Evolutionary conservation across 1,140 invertebrate genomes (phyloP).

Genomic region (Tigriopus japonicus): DNA sequence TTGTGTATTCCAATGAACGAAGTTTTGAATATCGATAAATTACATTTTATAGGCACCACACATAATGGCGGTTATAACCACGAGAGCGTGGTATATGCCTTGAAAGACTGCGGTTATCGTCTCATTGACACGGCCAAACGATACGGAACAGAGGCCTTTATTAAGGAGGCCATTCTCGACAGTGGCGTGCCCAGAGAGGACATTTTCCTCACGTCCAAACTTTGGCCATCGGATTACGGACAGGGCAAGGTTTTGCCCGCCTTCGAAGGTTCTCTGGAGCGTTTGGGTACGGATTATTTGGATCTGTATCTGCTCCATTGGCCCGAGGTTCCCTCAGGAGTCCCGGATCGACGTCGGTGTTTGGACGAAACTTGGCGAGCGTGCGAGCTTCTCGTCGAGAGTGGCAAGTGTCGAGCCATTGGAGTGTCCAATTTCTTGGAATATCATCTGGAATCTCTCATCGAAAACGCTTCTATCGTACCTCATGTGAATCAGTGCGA

Average conservation of each 20-base stretch:
- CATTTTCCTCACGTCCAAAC: slow-evolving; percentile 25
- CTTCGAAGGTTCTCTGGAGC: slow-evolving; percentile 22
- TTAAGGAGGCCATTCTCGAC: slow-evolving; percentile 22
- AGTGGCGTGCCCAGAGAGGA: slow-evolving; percentile 22
- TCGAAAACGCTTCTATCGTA: slow-evolving; percentile 22
- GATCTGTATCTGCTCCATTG: slow-evolving; percentile 25
- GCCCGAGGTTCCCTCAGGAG: slow-evolving; percentile 23
- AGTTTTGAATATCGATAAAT: too few species aligned
- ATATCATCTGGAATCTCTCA: slow-evolving; percentile 22
- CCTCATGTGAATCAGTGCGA: slow-evolving; percentile 30
- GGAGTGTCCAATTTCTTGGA: slow-evolving; percentile 26
- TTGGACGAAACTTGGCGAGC: slow-evolving; percentile 26
- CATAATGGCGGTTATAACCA: slow-evolving; percentile 28
- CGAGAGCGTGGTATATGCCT: slow-evolving; percentile 25
- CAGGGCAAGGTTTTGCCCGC: slow-evolving; percentile 20
- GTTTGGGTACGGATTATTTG: slow-evolving; percentile 25
- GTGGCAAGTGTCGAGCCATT: slow-evolving; percentile 21
- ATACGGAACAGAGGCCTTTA: slow-evolving; percentile 24
- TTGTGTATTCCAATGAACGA: too few species aligned
- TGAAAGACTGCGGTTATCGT: slow-evolving; percentile 25
- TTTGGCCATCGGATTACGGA: slow-evolving; percentile 28
- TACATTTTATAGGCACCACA: slow-evolving; percentile 26
- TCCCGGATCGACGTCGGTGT: slow-evolving; percentile 19
- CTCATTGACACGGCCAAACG: slow-evolving; percentile 28
- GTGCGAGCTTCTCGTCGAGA: slow-evolving; percentile 24